phyloP scores from a whole-genome alignment of 2,797 vertebrate genomes.

The Coilia nasus region DNA sequence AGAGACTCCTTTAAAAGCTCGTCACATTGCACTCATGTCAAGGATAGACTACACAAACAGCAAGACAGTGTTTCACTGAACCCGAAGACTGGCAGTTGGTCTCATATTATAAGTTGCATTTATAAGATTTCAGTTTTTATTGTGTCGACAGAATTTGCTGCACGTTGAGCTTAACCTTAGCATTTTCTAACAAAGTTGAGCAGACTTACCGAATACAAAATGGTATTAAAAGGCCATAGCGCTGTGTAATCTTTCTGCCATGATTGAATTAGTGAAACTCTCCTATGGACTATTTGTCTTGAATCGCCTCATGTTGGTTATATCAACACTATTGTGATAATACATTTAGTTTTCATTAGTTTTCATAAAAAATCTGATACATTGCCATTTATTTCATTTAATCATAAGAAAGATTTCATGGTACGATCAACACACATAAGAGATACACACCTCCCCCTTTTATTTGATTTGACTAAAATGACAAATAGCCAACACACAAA shows the following conservation, averaged over 20 bases:
- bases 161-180: constrained; percentile 62
- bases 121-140: constrained; percentile 61
- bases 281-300: constrained; percentile 40
- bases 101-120: constrained; percentile 42
- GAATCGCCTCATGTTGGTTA: background rate
- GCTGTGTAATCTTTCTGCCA: constrained; percentile 71
- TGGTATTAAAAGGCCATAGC: constrained; percentile 68
- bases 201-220: constrained; percentile 73
- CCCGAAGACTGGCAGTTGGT: constrained; percentile 7
- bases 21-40: background rate
- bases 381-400: background rate
- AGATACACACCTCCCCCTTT: background rate
- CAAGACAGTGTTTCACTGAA: background rate
- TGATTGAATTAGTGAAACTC: constrained; percentile 69
- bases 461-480: background rate
- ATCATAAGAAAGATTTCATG: background rate
- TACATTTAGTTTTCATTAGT: background rate
- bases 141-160: constrained; percentile 72
- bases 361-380: background rate
- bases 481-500: too few relatives aligned
- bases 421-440: background rate
- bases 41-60: background rate
- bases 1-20: background rate
- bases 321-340: background rate
- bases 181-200: constrained; percentile 61